Evolutionary conservation across 1,140 invertebrate genomes (phyloP), one percentile per base, ranked within the genome.

Genomic region (Halictus rubicundus): DNA sequence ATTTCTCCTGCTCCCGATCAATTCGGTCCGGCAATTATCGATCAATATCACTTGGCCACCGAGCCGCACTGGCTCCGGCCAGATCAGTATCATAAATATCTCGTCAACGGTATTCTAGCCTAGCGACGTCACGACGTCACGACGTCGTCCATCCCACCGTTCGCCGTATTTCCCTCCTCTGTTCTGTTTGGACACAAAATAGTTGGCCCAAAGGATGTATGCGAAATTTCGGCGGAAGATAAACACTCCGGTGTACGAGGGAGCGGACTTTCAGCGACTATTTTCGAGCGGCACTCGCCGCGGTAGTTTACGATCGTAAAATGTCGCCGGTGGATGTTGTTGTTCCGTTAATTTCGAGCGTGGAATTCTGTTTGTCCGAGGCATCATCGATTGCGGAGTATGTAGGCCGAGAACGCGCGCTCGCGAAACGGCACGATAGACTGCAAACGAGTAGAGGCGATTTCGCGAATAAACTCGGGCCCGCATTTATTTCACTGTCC

Each of bases 301-400:
- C 37, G 49, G 46, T 63, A 25, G 37, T 59, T 68, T 32, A 69
- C 49, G 52, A 32, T 54, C 46, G 21, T 69, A n/a, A 57, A 57
- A 66, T 42, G 37, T 66, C 64, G 39, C 64, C 64, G 37, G 37
- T 21, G 63, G 37, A 9, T 64, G 63, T 42, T 21, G 63, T 64
- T 64, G 37, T 66, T 57, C 61, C 32, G 63, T 37, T 68, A 59
- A 75, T 68, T 75, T 57, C 63, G 32, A 37, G 63, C 63, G 37
- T 65, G 63, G 63, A 65, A 65, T 65, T 42, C n/a, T 42, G 63
- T 65, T 42, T 65, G 37, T 66, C 10, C 64, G 64, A 25, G 8
- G 12, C 37, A 46, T 46, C 37, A 46, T 46, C 14, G 42, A 46
- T 46, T 46, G 6, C 14, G 21, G 54, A n/a, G 64, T 66, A 66